phyloP scores from a whole-genome alignment of 2,797 vertebrate genomes.

The Rhadinocentrus ornatus region DNA sequence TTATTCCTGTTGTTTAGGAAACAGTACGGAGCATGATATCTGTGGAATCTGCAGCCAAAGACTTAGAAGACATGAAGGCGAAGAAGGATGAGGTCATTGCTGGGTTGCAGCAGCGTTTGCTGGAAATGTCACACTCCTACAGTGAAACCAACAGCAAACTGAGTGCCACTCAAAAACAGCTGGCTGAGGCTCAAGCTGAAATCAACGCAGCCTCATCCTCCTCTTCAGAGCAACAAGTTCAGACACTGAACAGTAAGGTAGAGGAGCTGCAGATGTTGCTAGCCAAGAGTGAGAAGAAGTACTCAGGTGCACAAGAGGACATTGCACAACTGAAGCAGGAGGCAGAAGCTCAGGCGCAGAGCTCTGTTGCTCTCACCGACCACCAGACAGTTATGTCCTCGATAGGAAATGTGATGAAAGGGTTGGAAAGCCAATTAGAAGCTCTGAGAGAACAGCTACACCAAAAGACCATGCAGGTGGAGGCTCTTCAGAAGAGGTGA shows the following conservation, averaged over 20 bases:
- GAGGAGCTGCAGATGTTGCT: conserved; percentile 86
- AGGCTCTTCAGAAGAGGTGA: conserved; percentile 86
- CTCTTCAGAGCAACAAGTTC: conserved; percentile 80
- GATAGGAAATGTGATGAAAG: conserved; percentile 86
- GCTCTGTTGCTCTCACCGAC: conserved; percentile 86
- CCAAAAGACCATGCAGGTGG: conserved; percentile 84
- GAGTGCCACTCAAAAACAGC: conserved; percentile 66
- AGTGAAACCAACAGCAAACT: conserved; percentile 91
- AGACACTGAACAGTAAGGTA: conserved; percentile 77
- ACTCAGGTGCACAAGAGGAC: conserved; percentile 82
- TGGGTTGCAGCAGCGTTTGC: conserved; percentile 89
- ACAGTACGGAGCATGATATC: conserved; percentile 85
- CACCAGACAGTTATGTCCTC: conserved; percentile 89
- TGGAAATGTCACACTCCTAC: conserved; percentile 91
- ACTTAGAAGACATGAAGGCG: conserved; percentile 88
- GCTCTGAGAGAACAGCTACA: conserved; percentile 82
- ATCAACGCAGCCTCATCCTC: conserved; percentile 49
- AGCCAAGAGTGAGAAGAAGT: conserved; percentile 82
- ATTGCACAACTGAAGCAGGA: conserved; percentile 83
- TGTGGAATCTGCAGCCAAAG: conserved; percentile 84
- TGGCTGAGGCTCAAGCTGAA: conserved; percentile 61
- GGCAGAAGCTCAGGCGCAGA: conserved; percentile 86
- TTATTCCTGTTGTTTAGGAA: conserved; percentile 72
- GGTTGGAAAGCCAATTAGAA: conserved; percentile 86
- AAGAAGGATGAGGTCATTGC: conserved; percentile 84